These are phyloP conservation scores for Pelobates cultripes DNA, from an alignment of 2,797 vertebrate species.

Conservation along the genomic window DNA sequence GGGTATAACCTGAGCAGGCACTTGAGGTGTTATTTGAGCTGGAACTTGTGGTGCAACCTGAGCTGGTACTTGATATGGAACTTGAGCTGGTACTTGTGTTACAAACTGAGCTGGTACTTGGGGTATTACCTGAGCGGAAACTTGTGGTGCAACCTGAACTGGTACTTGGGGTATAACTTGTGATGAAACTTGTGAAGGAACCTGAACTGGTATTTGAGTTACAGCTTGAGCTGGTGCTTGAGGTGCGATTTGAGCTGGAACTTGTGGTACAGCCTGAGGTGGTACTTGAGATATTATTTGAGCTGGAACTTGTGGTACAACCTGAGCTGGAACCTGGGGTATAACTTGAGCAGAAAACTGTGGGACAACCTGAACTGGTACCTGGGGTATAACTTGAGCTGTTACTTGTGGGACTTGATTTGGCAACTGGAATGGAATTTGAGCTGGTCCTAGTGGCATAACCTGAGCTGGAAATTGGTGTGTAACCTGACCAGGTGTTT, in stretches of 20 bases:
- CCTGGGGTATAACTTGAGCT: not conserved
- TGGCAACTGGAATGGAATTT: not conserved
- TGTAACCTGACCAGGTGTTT: not conserved
- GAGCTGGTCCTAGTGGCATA: not conserved
- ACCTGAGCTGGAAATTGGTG: not conserved
- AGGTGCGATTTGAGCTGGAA: not conserved
- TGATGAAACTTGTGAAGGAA: not conserved
- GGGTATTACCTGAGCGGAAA: not conserved
- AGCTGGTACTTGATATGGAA: not conserved
- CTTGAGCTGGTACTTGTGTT: not conserved
- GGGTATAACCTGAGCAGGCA: not conserved
- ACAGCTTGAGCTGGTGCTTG: not conserved
- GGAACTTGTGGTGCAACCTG: not conserved
- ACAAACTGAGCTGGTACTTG: not conserved
- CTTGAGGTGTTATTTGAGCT: no score
- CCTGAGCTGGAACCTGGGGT: not conserved
- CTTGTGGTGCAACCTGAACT: not conserved
- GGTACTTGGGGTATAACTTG: not conserved
- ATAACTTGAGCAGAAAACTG: no score
- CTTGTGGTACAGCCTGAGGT: not conserved
- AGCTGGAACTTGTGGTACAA: not conserved
- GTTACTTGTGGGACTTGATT: not conserved
- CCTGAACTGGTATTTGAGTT: not conserved
- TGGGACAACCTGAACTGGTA: not conserved
- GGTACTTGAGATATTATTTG: not conserved